A percentile compares a stretch with the other conserved stretches of the same genome.
Evolutionary conservation across 2,888 invertebrate species (phyloP).

Genomic region (Callyntrura guangdongensis): DNA sequence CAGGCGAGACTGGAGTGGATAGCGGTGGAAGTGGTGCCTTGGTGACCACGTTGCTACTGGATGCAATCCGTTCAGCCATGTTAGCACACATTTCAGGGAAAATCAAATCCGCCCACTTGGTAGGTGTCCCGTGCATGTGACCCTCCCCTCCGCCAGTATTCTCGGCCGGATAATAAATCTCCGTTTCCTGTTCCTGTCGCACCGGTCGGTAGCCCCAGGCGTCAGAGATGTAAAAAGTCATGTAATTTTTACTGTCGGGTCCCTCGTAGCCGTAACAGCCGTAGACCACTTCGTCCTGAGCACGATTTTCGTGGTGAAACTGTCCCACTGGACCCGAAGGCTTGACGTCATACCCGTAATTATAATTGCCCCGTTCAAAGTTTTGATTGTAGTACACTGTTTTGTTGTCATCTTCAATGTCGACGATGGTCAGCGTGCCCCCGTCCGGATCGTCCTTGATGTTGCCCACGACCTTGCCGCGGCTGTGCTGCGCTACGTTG

Average conservation of each 20-base stretch:
- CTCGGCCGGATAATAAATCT: conserved; percentile 88
- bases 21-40: conserved; percentile 47
- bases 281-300: conserved; percentile 92
- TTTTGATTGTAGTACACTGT: conserved; percentile 92
- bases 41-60: conserved; percentile 70
- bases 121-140: conserved; percentile 87
- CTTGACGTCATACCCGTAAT: conserved; percentile 91
- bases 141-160: conserved; percentile 84
- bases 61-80: conserved; percentile 76
- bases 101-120: conserved; percentile 90
- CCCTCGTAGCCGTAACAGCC: conserved; percentile 93
- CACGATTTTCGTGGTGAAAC: conserved; percentile 90
- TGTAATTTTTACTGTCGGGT: conserved; percentile 89
- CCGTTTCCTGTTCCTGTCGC: conserved; percentile 90
- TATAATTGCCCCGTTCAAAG: conserved; percentile 92
- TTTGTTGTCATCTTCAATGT: conserved; percentile 91
- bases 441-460: conserved; percentile 85
- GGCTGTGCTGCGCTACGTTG: not conserved
- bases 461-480: conserved; percentile 77
- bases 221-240: conserved; percentile 91
- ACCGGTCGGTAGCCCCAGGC: conserved; percentile 92
- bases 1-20: conserved; percentile 24
- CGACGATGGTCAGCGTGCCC: conserved; percentile 89
- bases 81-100: conserved; percentile 91
- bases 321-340: conserved; percentile 89